Percentiles rank a stretch among this genome's conserved stretches.
Conservation (phyloP, 2,113 vertebrate species). For the Oceanites oceanicus region DNA sequence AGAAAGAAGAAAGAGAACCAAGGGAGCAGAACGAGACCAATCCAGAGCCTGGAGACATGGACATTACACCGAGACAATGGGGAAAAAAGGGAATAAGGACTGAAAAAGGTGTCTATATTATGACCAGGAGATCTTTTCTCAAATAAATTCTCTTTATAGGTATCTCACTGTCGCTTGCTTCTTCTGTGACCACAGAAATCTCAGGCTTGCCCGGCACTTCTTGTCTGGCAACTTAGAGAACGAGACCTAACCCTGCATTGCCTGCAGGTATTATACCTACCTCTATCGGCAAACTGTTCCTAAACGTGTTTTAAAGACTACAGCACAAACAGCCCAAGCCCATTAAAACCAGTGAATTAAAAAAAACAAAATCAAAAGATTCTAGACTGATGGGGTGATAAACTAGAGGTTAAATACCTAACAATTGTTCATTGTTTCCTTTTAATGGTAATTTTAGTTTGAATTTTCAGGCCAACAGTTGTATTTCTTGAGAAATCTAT, state of each 20-base stretch:
- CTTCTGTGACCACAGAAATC: background rate
- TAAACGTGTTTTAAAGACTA: background rate
- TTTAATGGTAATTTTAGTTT: background rate
- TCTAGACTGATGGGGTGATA: background rate
- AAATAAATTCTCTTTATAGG: background rate
- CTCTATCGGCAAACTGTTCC: background rate
- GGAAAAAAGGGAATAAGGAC: background rate
- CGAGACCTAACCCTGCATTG: background rate
- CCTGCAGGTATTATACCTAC: background rate
- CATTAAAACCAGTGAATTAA: background rate
- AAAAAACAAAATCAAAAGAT: background rate
- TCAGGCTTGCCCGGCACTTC: background rate
- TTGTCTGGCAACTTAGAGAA: background rate
- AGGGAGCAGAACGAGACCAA: background rate
- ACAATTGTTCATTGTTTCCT: background rate
- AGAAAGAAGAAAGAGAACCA: background rate
- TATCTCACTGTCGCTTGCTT: background rate
- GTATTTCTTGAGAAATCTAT: conserved; percentile 11
- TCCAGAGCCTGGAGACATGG: background rate
- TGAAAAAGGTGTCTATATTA: background rate
- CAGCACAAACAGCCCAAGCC: background rate
- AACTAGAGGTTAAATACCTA: background rate
- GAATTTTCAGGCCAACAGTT: background rate
- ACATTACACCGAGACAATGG: background rate
- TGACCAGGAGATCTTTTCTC: background rate